Evolutionary conservation across 2,888 invertebrate species (phyloP).

Genomic region (Tachina lurida): DNA sequence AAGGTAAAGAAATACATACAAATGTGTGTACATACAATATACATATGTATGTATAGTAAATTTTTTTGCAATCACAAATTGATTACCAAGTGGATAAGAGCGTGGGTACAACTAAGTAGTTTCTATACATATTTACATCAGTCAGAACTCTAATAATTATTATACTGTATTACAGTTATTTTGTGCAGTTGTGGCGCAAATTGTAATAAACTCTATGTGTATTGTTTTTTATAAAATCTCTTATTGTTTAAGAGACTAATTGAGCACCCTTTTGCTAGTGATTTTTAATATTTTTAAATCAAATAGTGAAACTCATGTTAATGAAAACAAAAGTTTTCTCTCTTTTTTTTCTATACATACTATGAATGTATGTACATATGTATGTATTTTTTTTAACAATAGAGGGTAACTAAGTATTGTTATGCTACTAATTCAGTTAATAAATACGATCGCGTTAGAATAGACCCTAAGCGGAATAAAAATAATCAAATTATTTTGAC

Average conservation of each 20-base stretch:
- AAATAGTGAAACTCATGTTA: conserved; percentile 20
- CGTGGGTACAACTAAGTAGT: too few species aligned
- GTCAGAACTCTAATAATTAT: not conserved
- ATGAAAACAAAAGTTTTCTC: conserved; percentile 36
- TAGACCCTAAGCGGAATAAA: conserved; percentile 58
- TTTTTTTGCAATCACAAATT: too few species aligned
- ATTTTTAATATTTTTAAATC: conserved; percentile 21
- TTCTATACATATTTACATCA: not conserved
- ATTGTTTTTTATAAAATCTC: conserved; percentile 5
- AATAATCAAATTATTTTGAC: not conserved
- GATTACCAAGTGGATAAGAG: too few species aligned
- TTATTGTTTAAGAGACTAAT: conserved; percentile 24
- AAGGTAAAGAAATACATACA: too few species aligned
- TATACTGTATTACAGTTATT: not conserved
- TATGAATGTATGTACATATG: not conserved
- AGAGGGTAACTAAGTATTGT: conserved; percentile 44
- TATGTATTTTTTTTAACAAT: conserved; percentile 49
- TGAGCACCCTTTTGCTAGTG: conserved; percentile 38
- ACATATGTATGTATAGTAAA: too few species aligned
- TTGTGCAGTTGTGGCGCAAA: not conserved
- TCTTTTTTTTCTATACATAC: conserved; percentile 27
- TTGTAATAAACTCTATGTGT: not conserved
- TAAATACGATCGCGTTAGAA: conserved; percentile 42
- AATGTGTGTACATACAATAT: too few species aligned
- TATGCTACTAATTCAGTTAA: conserved; percentile 64